Base-by-base conservation (phyloP, 2,888 invertebrate species). In the Cordylochernes scorpioides region DNA sequence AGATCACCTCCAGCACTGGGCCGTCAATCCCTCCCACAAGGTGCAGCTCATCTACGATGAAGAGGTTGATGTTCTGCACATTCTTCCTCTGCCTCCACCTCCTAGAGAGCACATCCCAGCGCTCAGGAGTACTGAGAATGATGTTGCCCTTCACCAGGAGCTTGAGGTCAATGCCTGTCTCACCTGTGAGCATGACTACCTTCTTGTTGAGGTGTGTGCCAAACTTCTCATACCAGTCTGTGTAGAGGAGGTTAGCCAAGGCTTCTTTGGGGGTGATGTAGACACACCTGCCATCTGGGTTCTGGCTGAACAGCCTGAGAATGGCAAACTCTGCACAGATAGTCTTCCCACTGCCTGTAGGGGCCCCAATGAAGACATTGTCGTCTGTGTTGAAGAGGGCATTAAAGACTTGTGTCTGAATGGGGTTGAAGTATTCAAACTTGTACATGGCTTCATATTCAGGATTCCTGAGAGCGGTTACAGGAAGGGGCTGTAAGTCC, bases 71-170 rank as follows among this genome's bases (percentile, higher is more conserved):
- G 47, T 82, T 88, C 48, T 94, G 94, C 0, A 99, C 91, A 50
- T 88, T 86, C 55, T 94, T 94, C 17, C 97, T 64, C 47, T 97
- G 94, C 46, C 97, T 97, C 97, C 97, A 99, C 39, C 97, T 64
- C 31, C 97, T 63, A 0, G 97, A 97, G 3, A 97, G 59, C 3
- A 97, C 82, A 51, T 99, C 97, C 97, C 97, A 99, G 45, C 88
- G 86, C 48, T 94, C 91, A 0, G 91, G 88, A 0, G 91, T 94
- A 4, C 82, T 75, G 37, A 99, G 69, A 24, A 97, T 74, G n/a
- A 97, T 68, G 53, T 94, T 82, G 1, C 84, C 86, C 45, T 56
- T 53, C 33, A 61, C 58, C 13, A 91, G 55, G n/a, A 62, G 46
- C 49, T 97, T 97, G 44, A 94, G 64, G 57, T 99, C 97, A 0